Conservation (phyloP, 2,888 invertebrate genomes). For the Cantharis nigra region DNA sequence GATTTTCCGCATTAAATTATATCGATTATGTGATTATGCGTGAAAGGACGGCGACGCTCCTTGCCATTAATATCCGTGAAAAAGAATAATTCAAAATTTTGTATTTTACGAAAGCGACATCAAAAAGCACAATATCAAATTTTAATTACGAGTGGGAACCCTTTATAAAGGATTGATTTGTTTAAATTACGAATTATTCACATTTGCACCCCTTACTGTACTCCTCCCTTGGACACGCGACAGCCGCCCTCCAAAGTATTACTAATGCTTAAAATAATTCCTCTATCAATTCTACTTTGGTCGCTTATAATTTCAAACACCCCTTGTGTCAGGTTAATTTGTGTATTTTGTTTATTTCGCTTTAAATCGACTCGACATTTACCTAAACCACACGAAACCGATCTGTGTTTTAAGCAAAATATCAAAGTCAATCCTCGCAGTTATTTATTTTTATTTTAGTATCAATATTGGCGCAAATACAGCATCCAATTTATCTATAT, state of each 20-base stretch:
- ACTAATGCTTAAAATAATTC: conserved; percentile 6
- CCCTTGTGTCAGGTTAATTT: conserved; percentile 26
- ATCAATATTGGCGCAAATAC: background rate
- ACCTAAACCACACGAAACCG: background rate
- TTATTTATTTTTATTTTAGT: background rate
- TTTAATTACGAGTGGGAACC: conserved; percentile 7
- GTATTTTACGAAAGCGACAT: background rate
- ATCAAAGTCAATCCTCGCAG: background rate
- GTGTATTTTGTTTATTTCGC: conserved; percentile 21
- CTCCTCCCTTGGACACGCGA: conserved; percentile 9
- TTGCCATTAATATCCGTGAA: background rate
- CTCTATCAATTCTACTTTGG: conserved; percentile 8
- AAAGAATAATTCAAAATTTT: background rate
- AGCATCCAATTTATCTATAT: background rate
- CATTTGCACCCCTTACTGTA: conserved; percentile 1
- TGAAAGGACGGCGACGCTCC: background rate
- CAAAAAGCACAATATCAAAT: background rate
- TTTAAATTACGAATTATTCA: conserved; percentile 27
- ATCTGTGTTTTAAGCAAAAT: background rate
- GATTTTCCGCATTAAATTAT: background rate
- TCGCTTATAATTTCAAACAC: conserved; percentile 11
- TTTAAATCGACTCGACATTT: conserved; percentile 11
- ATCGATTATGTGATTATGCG: background rate
- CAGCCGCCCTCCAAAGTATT: conserved; percentile 16
- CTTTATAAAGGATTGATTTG: conserved; percentile 26